phyloP scores from a whole-genome alignment of 1,140 invertebrate species.

The Drosophila saltans region DNA sequence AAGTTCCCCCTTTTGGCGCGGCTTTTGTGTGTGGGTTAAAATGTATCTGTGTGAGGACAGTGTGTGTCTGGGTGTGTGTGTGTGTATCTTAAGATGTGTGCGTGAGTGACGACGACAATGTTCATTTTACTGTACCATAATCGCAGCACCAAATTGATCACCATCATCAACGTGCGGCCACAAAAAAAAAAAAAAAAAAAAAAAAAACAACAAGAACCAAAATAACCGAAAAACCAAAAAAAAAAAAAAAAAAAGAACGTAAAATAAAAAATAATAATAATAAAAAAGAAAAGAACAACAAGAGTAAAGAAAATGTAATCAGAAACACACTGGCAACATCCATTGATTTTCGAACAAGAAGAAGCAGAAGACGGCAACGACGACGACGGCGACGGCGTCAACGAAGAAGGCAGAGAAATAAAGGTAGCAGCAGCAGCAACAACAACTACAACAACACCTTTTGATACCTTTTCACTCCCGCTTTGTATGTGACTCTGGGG shows the following conservation, averaged over 20 bases:
- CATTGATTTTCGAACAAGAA: constrained; percentile 75
- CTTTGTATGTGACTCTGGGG: constrained; percentile 36
- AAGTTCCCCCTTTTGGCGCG: constrained; percentile 38
- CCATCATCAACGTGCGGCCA: constrained; percentile 66
- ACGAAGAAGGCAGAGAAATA: constrained; percentile 23
- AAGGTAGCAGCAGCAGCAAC: constrained; percentile 9
- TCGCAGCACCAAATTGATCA: constrained; percentile 80
- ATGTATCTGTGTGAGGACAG: constrained; percentile 13
- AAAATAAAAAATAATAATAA: constrained; percentile 58
- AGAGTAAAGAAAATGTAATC: constrained; percentile 71
- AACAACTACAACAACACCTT: constrained; percentile 49
- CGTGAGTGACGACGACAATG: constrained; percentile 48
- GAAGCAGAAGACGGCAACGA: constrained; percentile 19
- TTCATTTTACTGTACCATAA: constrained; percentile 81
- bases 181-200: constrained; percentile 52
- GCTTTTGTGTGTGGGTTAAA: constrained; percentile 66
- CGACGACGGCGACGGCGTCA: too few species aligned
- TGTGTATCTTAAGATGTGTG: constrained; percentile 41
- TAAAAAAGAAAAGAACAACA: constrained; percentile 42
- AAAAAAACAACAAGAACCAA: constrained; percentile 35
- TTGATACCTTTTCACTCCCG: constrained; percentile 75
- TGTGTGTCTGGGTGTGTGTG: constrained; percentile 38
- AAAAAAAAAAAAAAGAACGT: constrained; percentile 40
- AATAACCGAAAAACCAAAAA: constrained; percentile 43
- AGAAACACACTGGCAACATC: constrained; percentile 62